Evolutionary conservation across 2,113 vertebrate species (phyloP), one percentile per base, ranked within the genome.

Genomic region (Clarias batrachus): DNA sequence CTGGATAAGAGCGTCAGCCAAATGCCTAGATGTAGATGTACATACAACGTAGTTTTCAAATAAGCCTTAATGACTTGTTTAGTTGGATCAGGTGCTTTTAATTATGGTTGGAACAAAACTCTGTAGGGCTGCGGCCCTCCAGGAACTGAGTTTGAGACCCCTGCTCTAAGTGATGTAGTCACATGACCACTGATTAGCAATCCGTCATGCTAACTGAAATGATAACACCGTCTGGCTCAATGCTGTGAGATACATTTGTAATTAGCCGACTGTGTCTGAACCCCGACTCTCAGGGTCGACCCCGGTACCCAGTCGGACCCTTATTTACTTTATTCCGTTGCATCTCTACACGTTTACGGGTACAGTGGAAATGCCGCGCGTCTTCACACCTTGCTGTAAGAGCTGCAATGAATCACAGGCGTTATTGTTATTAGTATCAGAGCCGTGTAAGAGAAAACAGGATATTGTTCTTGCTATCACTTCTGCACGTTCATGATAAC

Each of bases 401-500:
- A 68, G 25, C 48, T 5, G 0, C 33, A 21, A 7, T 25, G 56
- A 63, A 48, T 76, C 71, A 52, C 3, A 9, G 27, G 33, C 3
- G 71, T 76, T 62, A 63, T 85, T 76, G 63, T 70, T 33, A 3
- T 76, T 62, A 76, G 76, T 76, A 76, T 70, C 56, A 3, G 54
- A 14, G 41, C 10, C 6, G 54, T 48, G n/a, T 63, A 33, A 81
- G 52, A 86, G 54, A 68, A 73, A 74, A 25, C 68, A 84, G 82
- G 82, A 84, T 73, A 84, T 74, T 84, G 68, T 13, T 16, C 80
- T 82, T 33, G 65, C 37, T 70, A 83, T 83, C 63, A 56, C 82
- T 73, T 60, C 56, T 74, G 68, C 30, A 14, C 7, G 6, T 60
- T 41, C 68, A 74, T 74, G 82, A 84, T 74, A 84, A 73, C 82